Percentiles rank a stretch among this genome's conserved stretches.
These are phyloP conservation scores for Lichenostomus cassidix DNA, from an alignment of 2,113 vertebrate species.

Conservation along the genomic window DNA sequence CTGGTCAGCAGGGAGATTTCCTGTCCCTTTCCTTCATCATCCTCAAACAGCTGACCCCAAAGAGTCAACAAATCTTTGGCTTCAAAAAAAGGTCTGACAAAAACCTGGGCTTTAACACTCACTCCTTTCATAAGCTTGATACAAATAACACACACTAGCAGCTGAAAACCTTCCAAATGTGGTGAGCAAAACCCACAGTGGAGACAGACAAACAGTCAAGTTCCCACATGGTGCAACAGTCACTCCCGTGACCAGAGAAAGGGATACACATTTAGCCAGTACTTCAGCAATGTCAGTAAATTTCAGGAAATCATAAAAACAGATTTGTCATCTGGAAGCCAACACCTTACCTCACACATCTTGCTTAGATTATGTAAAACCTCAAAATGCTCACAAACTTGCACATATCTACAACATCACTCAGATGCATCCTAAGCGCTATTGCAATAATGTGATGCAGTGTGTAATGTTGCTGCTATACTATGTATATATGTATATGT, in stretches of 20 bases:
- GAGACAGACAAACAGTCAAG: background rate
- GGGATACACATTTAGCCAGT: background rate
- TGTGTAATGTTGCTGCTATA: background rate
- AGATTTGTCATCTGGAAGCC: background rate
- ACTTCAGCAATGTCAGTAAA: background rate
- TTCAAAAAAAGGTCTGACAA: background rate
- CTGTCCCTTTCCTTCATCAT: background rate
- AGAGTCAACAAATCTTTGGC: background rate
- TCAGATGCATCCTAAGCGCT: background rate
- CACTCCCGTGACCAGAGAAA: background rate
- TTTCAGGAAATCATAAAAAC: background rate
- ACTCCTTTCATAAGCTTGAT: background rate
- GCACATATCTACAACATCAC: background rate
- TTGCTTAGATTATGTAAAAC: background rate
- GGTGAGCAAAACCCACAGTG: background rate
- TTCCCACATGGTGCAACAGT: fast-evolving
- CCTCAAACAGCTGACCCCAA: background rate
- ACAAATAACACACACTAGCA: background rate
- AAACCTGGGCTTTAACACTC: background rate
- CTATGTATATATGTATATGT: background rate
- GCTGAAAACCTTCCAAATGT: background rate
- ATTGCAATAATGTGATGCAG: background rate
- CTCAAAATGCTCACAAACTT: background rate
- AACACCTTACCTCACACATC: background rate
- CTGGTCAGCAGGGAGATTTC: background rate